phyloP scores from a whole-genome alignment of 2,888 invertebrate species.

The Fabriciana adippe region DNA sequence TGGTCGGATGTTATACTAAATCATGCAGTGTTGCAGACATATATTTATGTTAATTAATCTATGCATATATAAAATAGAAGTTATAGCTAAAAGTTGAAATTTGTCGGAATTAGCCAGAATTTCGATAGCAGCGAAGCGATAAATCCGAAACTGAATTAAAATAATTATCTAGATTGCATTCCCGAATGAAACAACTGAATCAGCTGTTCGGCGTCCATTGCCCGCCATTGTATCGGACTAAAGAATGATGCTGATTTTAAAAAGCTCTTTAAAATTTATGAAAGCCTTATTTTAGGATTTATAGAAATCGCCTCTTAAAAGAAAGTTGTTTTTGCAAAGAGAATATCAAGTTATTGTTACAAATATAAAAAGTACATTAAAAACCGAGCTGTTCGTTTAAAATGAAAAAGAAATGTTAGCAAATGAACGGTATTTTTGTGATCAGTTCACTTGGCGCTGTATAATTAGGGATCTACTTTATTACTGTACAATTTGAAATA shows the following conservation, averaged over 20 bases:
- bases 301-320: slow-evolving; percentile 2
- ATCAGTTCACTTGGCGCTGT: slow-evolving; percentile 17
- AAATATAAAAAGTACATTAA: neutral
- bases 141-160: slow-evolving; percentile 63
- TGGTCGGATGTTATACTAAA: no score
- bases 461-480: slow-evolving; percentile 13
- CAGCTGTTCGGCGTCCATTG: slow-evolving; percentile 39
- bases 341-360: neutral
- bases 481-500: slow-evolving; percentile 21
- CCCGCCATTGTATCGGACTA: slow-evolving; percentile 22
- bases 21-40: no score
- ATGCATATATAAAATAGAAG: neutral
- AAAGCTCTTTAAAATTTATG: slow-evolving; percentile 11
- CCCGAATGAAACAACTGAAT: slow-evolving; percentile 46
- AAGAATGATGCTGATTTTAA: slow-evolving; percentile 17
- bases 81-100: slow-evolving; percentile 18
- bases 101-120: slow-evolving; percentile 35
- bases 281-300: slow-evolving; percentile 8
- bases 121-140: slow-evolving; percentile 44
- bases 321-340: neutral
- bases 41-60: no score
- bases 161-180: slow-evolving; percentile 73
- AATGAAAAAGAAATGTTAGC: neutral
- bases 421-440: slow-evolving; percentile 5
- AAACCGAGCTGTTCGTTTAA: neutral